These are phyloP conservation scores for Junco hyemalis DNA, from an alignment of 2,113 vertebrate genomes.

Conservation along the genomic window DNA sequence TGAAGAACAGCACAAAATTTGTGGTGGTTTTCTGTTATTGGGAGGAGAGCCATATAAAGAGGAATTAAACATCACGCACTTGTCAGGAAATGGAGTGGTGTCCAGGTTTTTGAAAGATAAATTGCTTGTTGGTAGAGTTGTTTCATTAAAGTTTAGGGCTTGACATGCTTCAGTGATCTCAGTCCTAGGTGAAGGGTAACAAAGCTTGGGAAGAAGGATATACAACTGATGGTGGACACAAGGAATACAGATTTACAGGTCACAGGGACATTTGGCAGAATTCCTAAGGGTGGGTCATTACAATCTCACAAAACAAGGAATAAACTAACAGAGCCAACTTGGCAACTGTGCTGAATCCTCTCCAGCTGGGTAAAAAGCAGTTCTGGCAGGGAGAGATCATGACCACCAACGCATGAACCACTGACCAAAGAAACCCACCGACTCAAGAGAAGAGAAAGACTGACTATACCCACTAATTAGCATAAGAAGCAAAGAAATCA, in stretches of 20 bases:
- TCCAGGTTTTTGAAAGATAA: not conserved
- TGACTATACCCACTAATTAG: not conserved
- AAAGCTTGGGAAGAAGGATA: not conserved
- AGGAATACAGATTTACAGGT: not conserved
- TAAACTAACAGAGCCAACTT: not conserved
- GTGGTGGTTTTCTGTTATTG: not conserved
- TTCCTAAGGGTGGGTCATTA: not conserved
- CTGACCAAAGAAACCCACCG: fast-evolving
- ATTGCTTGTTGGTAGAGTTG: not conserved
- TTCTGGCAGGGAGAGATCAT: fast-evolving
- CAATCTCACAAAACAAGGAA: too few species aligned
- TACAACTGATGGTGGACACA: too few species aligned
- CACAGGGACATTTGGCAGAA: not conserved
- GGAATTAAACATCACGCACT: not conserved
- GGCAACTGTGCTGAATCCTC: not conserved
- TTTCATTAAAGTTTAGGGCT: not conserved
- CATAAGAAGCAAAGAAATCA: not conserved
- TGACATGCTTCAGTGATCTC: not conserved
- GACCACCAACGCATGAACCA: fast-evolving
- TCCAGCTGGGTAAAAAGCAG: not conserved
- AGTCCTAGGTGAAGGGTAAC: not conserved
- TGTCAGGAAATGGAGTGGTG: not conserved
- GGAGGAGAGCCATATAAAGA: not conserved
- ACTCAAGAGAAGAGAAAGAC: not conserved
- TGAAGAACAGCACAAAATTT: not conserved